These are phyloP conservation scores for Anolis carolinensis DNA, from an alignment of 2,113 vertebrate genomes.

Conservation along the genomic window DNA sequence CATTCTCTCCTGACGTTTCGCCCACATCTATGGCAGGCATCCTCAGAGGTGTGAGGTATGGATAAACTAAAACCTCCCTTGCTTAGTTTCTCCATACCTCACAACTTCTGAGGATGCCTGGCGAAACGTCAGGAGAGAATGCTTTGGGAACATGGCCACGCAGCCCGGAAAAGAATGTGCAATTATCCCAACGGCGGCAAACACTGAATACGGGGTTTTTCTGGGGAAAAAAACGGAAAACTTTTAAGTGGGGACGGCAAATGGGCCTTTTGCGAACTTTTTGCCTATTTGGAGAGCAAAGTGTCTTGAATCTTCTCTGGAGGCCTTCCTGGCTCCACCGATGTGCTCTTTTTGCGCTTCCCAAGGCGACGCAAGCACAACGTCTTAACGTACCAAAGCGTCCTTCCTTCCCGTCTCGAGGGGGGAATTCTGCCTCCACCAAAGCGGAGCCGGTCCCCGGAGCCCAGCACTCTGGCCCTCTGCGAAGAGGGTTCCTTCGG, in stretches of 20 bases:
- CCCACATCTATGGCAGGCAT: too few relatives aligned
- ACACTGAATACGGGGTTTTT: slow-evolving; percentile 21
- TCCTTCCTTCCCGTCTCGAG: background rate
- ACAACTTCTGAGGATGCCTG: too few relatives aligned
- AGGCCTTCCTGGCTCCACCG: background rate
- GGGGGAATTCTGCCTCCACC: too few relatives aligned
- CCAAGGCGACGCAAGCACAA: background rate
- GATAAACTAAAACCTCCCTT: too few relatives aligned
- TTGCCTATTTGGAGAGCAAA: background rate
- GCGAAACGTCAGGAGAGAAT: too few relatives aligned
- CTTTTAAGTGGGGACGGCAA: slow-evolving; percentile 10
- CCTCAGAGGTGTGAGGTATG: too few relatives aligned
- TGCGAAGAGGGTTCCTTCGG: background rate
- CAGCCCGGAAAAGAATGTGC: too few relatives aligned
- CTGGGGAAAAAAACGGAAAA: background rate
- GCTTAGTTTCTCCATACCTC: too few relatives aligned
- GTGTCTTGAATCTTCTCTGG: too few relatives aligned
- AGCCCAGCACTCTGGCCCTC: too few relatives aligned
- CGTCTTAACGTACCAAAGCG: background rate
- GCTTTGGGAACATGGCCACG: too few relatives aligned
- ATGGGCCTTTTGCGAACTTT: background rate
- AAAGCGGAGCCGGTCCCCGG: background rate
- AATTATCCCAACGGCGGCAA: slow-evolving; percentile 27
- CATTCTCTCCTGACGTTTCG: too few relatives aligned
- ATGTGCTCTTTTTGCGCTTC: background rate